Evolutionary conservation across 2,113 vertebrate genomes (phyloP).

Genomic region (Empidonax traillii): DNA sequence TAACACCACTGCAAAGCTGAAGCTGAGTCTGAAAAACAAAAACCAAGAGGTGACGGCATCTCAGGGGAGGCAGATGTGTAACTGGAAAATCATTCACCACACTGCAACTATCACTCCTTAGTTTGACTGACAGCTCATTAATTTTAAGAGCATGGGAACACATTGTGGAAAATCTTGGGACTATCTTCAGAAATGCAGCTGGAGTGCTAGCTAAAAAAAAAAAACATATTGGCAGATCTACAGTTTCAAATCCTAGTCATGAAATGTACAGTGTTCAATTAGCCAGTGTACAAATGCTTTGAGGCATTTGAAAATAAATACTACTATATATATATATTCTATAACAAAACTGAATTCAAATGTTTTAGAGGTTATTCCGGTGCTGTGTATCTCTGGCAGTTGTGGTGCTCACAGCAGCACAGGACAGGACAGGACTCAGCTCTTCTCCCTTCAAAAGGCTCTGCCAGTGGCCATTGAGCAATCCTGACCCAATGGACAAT

Average conservation of each 20-base stretch:
- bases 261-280: not conserved
- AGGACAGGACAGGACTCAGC: not conserved
- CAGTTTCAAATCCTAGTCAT: not conserved
- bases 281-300: not conserved
- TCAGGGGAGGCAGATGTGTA: not conserved
- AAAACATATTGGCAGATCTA: not conserved
- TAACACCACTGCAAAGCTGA: not conserved
- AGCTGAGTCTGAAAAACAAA: not conserved
- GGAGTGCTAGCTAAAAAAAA: not conserved
- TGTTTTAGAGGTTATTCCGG: not conserved
- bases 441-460: not conserved
- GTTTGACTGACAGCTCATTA: constrained; percentile 4
- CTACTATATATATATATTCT: not conserved
- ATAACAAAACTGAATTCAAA: not conserved
- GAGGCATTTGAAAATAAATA: not conserved
- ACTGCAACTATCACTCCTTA: not conserved
- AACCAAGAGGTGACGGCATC: not conserved
- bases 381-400: not conserved
- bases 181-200: constrained; percentile 11
- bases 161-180: not conserved
- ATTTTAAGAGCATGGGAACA: constrained; percentile 7
- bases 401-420: not conserved
- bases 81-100: not conserved
- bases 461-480: not conserved
- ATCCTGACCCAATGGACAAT: not conserved